Evolutionary conservation across 2,888 invertebrate genomes (phyloP), one percentile per base, ranked within the genome.

Genomic region (Mythimna lalbum): DNA sequence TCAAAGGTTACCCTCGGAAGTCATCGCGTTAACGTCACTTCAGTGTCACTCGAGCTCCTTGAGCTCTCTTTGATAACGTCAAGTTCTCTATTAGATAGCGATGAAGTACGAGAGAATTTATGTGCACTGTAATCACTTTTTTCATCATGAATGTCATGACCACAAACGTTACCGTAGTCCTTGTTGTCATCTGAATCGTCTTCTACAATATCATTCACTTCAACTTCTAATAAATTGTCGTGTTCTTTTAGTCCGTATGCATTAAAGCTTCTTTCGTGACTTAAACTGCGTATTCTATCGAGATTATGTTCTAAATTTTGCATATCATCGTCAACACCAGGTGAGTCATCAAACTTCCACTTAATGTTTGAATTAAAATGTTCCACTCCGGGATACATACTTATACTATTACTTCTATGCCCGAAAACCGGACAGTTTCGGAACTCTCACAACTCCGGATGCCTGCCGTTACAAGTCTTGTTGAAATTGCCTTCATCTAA

Each of bases 401-500:
- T 92, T 90, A 96, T 90, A 84, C 96, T 96, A 93, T 96, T 96
- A 83, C 96, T 96, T 93, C 96, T 95, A 86, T 96, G 96, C 92
- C 96, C 96, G 93, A 95, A 94, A 79, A 95, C 93, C 94, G 95
- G 96, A 88, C 96, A 96, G 83, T 94, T 95, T 87, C 93, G 94
- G 89, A 91, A 96, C 81, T 96, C 96, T 96, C 96, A 96, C 96
- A 96, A 96, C 81, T 96, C 96, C 65, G 95, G 95, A 83, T 96
- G 96, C 76, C 96, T 89, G 27, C 95, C 94, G 73, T 95, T 96
- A 87, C 96, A 96, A 53, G 89, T 88, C 85, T 96, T 96, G 87
- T 91, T 94, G 88, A 96, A 95, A 70, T 95, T 94, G 31, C 95
- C 90, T 78, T 96, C 96, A 88, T 96, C 96, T 73, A 96, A 90